Evolutionary conservation across 2,797 vertebrate species (phyloP).

Genomic region (Esox lucius): DNA sequence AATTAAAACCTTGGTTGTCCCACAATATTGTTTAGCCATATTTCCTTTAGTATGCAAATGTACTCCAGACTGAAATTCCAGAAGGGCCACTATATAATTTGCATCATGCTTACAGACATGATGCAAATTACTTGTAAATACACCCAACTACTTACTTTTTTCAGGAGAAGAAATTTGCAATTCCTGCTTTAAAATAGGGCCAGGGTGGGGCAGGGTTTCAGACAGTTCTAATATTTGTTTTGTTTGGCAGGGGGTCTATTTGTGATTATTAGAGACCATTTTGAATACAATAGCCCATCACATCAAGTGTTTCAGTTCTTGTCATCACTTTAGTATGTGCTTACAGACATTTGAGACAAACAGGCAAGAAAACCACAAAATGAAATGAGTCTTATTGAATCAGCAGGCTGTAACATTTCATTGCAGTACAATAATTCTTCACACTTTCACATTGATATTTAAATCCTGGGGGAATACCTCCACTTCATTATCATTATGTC

Average conservation of each 20-base stretch:
- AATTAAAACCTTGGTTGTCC: background rate
- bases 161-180: background rate
- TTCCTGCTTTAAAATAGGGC: background rate
- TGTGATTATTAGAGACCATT: background rate
- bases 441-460: background rate
- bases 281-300: too few relatives aligned
- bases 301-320: background rate
- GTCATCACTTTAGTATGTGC: background rate
- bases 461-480: background rate
- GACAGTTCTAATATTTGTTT: background rate
- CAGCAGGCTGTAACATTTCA: slow-evolving; percentile 24
- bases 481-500: background rate
- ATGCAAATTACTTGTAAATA: background rate
- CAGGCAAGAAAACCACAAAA: background rate
- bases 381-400: background rate
- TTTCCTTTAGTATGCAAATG: background rate
- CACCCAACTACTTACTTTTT: background rate
- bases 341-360: background rate
- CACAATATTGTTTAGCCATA: background rate
- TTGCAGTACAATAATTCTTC: background rate
- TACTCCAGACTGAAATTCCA: background rate
- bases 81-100: too few relatives aligned
- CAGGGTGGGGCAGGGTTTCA: background rate
- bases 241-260: background rate
- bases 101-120: background rate